Evolutionary conservation across 92 coral and sea anemone genomes (phyloP).

Genomic region (Blastomussa wellsi): DNA sequence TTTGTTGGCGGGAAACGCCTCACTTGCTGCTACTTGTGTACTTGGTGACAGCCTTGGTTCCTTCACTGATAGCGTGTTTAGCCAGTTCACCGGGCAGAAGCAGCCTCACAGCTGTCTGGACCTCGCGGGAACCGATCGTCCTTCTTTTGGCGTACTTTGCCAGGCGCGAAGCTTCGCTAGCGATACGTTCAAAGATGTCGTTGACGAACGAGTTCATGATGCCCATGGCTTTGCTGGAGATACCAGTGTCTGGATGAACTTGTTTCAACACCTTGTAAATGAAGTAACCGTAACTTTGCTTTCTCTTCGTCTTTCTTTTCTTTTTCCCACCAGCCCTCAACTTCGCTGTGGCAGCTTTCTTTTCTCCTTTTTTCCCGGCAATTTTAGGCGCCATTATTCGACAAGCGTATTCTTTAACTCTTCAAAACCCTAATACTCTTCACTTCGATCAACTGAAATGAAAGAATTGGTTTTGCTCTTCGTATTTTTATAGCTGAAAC

Average conservation of each 20-base stretch:
- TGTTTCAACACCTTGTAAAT: slow-evolving; percentile 42
- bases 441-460: background rate
- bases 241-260: slow-evolving; percentile 75
- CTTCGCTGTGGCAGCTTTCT: background rate
- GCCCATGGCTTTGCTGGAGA: slow-evolving; percentile 83
- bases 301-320: background rate
- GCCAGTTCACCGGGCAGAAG: slow-evolving; percentile 94
- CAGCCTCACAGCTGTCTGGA: slow-evolving; percentile 64
- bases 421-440: background rate
- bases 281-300: background rate
- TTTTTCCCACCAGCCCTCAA: background rate
- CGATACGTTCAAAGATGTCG: slow-evolving; percentile 71
- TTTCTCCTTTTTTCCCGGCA: background rate
- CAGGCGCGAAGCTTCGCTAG: slow-evolving; percentile 70
- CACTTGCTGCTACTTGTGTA: slow-evolving; percentile 51
- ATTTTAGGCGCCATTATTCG: background rate
- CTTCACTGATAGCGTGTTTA: slow-evolving; percentile 97
- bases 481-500: background rate
- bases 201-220: slow-evolving; percentile 79
- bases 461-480: background rate
- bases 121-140: slow-evolving; percentile 84
- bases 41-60: slow-evolving; percentile 97
- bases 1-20: background rate
- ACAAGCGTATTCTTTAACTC: background rate
- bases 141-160: background rate